Percentiles rank a stretch among this genome's conserved stretches.
Conservation (phyloP, 2,797 vertebrate genomes). For the Synaphobranchus kaupii region DNA sequence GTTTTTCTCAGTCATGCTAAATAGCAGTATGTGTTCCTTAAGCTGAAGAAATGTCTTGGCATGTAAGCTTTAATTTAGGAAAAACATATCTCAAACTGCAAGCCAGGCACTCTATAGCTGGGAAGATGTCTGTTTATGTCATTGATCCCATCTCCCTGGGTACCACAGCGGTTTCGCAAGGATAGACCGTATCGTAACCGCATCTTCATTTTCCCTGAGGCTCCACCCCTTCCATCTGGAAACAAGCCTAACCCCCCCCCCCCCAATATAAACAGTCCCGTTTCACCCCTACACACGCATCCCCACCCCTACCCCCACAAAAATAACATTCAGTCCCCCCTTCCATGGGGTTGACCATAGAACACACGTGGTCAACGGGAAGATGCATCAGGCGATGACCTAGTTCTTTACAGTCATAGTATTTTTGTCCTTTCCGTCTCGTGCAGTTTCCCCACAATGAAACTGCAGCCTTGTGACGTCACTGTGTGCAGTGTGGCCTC, state of each 20-base stretch:
- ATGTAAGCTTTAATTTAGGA: neutral
- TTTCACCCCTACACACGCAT: neutral
- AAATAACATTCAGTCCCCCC: neutral
- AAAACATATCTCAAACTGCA: neutral
- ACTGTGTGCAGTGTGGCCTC: neutral
- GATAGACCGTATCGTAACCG: neutral
- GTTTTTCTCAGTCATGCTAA: neutral
- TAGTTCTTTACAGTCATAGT: neutral
- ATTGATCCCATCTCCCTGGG: neutral
- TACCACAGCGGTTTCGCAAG: neutral
- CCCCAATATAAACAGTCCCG: neutral
- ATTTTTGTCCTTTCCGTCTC: neutral
- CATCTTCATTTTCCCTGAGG: neutral
- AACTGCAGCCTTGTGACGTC: neutral
- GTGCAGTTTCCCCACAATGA: neutral
- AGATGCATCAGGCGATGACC: neutral
- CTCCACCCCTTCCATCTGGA: neutral
- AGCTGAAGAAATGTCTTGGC: neutral
- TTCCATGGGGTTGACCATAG: neutral
- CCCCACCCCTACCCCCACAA: neutral
- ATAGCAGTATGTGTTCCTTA: neutral
- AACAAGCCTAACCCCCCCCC: neutral
- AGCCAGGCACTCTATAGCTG: too few relatives aligned
- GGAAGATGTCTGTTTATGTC: constrained; percentile 22
- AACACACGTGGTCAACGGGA: neutral